These are phyloP conservation scores for Florisuga fusca DNA, from an alignment of 2,797 vertebrate genomes.

Conservation along the genomic window DNA sequence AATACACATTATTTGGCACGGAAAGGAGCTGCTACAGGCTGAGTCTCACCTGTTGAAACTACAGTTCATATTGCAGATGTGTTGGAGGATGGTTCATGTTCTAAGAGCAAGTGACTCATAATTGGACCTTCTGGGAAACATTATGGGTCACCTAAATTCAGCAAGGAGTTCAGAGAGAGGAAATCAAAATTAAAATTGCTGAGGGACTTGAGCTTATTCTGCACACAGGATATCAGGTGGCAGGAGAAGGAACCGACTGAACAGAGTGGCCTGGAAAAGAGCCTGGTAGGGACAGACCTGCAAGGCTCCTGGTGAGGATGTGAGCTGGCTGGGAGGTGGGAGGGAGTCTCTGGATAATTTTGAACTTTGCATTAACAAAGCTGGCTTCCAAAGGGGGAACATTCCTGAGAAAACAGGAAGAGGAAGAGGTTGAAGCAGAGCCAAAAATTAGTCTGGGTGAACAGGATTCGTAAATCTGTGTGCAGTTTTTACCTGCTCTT, in stretches of 20 bases:
- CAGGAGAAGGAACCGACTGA: not conserved
- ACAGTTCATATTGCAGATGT: slow-evolving; percentile 28
- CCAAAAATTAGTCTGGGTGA: slow-evolving; percentile 28
- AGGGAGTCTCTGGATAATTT: slow-evolving; percentile 13
- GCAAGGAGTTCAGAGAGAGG: slow-evolving; percentile 7
- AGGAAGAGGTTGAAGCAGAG: slow-evolving; percentile 27
- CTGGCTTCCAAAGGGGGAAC: slow-evolving; percentile 10
- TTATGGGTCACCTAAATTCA: slow-evolving; percentile 49
- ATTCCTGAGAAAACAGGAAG: slow-evolving; percentile 59
- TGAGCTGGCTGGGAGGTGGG: not conserved
- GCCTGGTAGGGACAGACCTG: not conserved
- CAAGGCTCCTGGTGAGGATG: not conserved
- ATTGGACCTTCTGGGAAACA: slow-evolving; percentile 51
- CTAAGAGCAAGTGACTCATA: slow-evolving; percentile 35
- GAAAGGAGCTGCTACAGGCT: not conserved
- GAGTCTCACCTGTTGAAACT: slow-evolving; percentile 14
- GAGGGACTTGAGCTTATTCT: not conserved
- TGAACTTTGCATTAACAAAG: slow-evolving; percentile 34
- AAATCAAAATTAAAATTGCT: slow-evolving; percentile 30
- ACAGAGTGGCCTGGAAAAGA: not conserved
- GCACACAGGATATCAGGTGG: slow-evolving; percentile 25
- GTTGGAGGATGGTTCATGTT: not conserved
- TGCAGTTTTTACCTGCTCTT: not conserved
- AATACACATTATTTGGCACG: not conserved
- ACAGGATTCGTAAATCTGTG: slow-evolving; percentile 53